Evolutionary conservation across 2,888 invertebrate species (phyloP).

Genomic region (Pristionchus entomophagus): DNA sequence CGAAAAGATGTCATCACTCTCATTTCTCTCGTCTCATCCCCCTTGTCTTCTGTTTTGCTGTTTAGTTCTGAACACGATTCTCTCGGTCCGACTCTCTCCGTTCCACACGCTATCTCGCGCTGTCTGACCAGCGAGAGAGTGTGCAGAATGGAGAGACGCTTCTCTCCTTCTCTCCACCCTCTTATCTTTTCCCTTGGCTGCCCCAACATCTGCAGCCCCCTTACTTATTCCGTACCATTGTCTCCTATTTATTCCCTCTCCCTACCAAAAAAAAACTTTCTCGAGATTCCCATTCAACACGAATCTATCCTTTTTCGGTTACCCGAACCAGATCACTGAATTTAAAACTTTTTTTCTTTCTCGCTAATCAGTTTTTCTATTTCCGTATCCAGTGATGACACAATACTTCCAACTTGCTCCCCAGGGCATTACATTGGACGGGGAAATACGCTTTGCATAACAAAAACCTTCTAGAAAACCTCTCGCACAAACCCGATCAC

Average conservation of each 20-base stretch:
- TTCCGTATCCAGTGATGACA: too few relatives aligned
- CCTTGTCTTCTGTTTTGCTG: conserved; percentile 17
- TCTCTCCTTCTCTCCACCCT: conserved; percentile 26
- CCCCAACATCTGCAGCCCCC: not conserved
- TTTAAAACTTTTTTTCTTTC: too few relatives aligned
- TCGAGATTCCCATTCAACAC: too few relatives aligned
- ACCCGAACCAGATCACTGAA: too few relatives aligned
- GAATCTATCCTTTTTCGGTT: too few relatives aligned
- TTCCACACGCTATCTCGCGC: not conserved
- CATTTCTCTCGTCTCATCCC: not conserved
- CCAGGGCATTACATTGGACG: too few relatives aligned
- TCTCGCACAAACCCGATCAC: not conserved
- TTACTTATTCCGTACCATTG: not conserved
- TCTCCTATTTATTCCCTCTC: too few relatives aligned
- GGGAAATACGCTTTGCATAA: not conserved
- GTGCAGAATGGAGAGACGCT: too few relatives aligned
- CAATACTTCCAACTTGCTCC: too few relatives aligned
- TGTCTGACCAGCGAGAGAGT: too few relatives aligned
- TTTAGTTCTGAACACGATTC: conserved; percentile 21
- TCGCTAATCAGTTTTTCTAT: too few relatives aligned
- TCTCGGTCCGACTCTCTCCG: not conserved
- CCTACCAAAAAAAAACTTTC: too few relatives aligned
- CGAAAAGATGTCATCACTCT: conserved; percentile 4
- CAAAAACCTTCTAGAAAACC: not conserved
- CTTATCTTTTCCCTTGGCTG: not conserved